Evolutionary conservation across 2,113 vertebrate genomes (phyloP).

Genomic region (Scomber colias): DNA sequence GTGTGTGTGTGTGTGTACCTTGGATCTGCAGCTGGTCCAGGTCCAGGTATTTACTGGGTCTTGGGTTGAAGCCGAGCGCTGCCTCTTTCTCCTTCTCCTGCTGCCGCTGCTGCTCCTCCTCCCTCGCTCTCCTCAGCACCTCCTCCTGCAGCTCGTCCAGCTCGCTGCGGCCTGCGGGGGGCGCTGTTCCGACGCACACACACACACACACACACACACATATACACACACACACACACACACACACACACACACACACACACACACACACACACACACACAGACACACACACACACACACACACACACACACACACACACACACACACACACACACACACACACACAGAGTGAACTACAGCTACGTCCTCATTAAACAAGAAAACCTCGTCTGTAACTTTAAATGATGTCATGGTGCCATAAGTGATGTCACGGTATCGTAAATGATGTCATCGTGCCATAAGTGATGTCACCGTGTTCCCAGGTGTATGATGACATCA

Average conservation of each 20-base stretch:
- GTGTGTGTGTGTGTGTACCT: constrained; percentile 60
- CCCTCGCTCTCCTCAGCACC: constrained; percentile 89
- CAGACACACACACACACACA: too few species aligned
- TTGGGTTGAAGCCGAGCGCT: constrained; percentile 94
- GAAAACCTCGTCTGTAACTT: too few species aligned
- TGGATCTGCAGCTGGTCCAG: constrained; percentile 97
- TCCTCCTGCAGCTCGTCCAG: constrained; percentile 96
- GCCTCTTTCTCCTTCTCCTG: constrained; percentile 92
- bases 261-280: too few species aligned
- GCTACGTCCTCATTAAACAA: background rate
- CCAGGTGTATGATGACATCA: too few species aligned
- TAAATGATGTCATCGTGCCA: too few species aligned
- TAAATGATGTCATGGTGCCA: too few species aligned
- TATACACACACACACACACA: too few species aligned
- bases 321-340: too few species aligned
- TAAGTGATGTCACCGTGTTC: too few species aligned
- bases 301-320: too few species aligned
- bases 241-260: too few species aligned
- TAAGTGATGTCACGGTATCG: too few species aligned
- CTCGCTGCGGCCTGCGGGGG: constrained; percentile 85
- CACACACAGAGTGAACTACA: background rate
- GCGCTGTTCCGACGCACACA: constrained; percentile 25
- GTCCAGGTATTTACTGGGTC: constrained; percentile 96
- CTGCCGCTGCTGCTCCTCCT: constrained; percentile 90
- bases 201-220: background rate